These are phyloP conservation scores for Caracal caracal DNA, from an alignment of 2,113 vertebrate genomes.

Conservation along the genomic window DNA sequence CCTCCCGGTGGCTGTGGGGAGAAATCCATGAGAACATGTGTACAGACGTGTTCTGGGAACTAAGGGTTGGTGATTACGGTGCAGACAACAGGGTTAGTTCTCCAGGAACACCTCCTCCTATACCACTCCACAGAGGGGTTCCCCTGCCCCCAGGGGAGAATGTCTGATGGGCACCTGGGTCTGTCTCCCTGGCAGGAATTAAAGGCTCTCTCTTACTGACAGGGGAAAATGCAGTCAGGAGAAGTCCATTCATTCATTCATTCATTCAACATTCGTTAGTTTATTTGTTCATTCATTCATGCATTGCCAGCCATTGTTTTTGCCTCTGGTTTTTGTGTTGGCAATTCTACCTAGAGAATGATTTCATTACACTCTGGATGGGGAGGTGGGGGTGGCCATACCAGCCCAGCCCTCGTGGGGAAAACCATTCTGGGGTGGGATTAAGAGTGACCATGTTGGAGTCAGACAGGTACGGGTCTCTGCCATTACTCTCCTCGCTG, in stretches of 20 bases:
- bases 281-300: not conserved
- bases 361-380: not conserved
- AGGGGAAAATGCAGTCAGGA: not conserved
- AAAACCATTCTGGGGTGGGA: not conserved
- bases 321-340: not conserved
- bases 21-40: fast-evolving
- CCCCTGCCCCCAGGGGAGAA: not conserved
- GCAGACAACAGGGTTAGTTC: not conserved
- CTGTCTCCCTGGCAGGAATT: not conserved
- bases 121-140: not conserved
- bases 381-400: not conserved
- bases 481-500: not conserved
- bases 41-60: not conserved
- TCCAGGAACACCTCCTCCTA: not conserved
- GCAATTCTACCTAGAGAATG: not conserved
- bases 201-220: not conserved
- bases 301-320: not conserved
- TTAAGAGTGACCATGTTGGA: not conserved
- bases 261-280: not conserved
- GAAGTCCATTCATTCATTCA: not conserved
- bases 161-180: not conserved
- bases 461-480: not conserved
- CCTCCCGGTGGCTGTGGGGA: fast-evolving
- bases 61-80: not conserved
- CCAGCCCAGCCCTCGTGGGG: not conserved